Base-by-base conservation (phyloP, 2,888 invertebrate species). In the Plebejus melissa region DNA sequence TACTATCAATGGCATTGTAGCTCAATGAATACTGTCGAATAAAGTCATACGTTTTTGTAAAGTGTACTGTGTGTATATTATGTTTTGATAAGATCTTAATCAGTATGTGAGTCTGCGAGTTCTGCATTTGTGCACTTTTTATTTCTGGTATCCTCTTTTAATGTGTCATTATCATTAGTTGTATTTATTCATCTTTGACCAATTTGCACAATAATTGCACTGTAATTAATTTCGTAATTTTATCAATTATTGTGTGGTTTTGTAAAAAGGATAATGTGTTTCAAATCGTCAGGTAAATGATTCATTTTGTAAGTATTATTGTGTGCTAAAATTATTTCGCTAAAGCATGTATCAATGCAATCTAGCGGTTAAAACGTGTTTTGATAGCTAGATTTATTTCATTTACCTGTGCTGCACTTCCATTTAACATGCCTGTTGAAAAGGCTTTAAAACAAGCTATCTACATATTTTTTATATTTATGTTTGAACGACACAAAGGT, bases 1-100 rank as follows among this genome's bases (percentile, higher is more conserved):
- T 94, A 89, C 88, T 90, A 88, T 94, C 93, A 94, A 90, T 94
- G 88, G 94, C 84, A 88, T 93, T 91, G 93, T 83, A 88, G 94
- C 89, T 87, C 92, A 83, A 83, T 85, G 77, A 81, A 82, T 81
- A 92, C 84, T 90, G 89, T 86, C 82, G 87, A 78, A 82, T 82
- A 81, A 80, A 91, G 82, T 83, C 80, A 84, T 82, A 83, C 81
- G 79, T 82, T 78, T 76, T 72, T 89, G 86, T 89, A 77, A 77
- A 81, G 82, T 83, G 79, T 81, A 22, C 78, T 81, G 75, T 81
- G 78, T 81, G 72, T 72, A 6, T 65, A 1, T 65, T 65, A 1
- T 65, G 72, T 11, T 13, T 32, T 13, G 57, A 50, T 58, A 38
- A 7, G 41, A 46, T 28, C 3, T n/a, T 1, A 58, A 54, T 54